Evolutionary conservation across 1,140 invertebrate species (phyloP).

Genomic region (Drosophila nasuta): DNA sequence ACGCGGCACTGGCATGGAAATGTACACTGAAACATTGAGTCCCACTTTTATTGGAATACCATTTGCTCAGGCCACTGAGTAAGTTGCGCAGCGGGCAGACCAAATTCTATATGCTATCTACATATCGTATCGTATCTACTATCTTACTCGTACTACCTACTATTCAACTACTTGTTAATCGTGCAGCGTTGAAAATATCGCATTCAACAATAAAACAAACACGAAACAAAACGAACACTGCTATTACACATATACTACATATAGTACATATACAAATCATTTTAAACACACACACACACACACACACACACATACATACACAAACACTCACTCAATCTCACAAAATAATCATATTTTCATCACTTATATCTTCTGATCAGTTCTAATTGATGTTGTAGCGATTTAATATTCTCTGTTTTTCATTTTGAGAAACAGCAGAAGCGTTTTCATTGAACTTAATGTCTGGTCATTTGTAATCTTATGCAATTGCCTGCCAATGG

Average conservation of each 20-base stretch:
- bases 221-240: constrained; percentile 30
- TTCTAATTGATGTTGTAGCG: constrained; percentile 78
- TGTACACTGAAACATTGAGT: constrained; percentile 99
- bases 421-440: constrained; percentile 38
- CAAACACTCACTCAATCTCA: constrained; percentile 26
- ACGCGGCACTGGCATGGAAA: constrained; percentile 99
- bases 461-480: constrained; percentile 51
- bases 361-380: constrained; percentile 67
- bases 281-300: not conserved
- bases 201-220: constrained; percentile 44
- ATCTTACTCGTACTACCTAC: constrained; percentile 68
- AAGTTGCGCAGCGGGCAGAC: constrained; percentile 88
- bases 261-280: too few relatives aligned
- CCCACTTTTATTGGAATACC: constrained; percentile 98
- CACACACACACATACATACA: constrained; percentile 17
- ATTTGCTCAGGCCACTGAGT: constrained; percentile 99
- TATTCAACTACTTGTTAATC: constrained; percentile 77
- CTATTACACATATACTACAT: constrained; percentile 7
- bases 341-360: constrained; percentile 35
- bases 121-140: constrained; percentile 59
- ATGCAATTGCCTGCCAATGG: constrained; percentile 71
- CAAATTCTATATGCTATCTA: constrained; percentile 70
- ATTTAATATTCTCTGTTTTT: constrained; percentile 56
- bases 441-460: constrained; percentile 59
- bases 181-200: constrained; percentile 72